Evolutionary conservation across 2,888 invertebrate species (phyloP), one percentile per base, ranked within the genome.

Genomic region (Leucania comma): DNA sequence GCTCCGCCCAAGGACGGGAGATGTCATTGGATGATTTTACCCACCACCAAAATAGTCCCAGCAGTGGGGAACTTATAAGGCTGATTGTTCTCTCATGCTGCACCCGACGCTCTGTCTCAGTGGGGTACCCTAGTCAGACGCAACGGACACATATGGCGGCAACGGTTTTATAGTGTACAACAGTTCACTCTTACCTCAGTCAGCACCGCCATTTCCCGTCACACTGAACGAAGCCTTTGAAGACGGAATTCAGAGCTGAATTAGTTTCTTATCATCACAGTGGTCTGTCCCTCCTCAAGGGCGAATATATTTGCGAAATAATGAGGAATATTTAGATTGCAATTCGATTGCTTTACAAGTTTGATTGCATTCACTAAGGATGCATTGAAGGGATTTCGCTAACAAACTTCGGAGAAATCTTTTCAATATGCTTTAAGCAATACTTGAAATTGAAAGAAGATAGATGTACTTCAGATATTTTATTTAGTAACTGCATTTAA

Each of bases 151-250:
- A 35, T 2, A 35, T 35, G 12, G 10, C 35, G 4, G 14, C 12
- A 12, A 35, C 38, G 38, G 17, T 42, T 42, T 42, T 4, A 1
- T 17, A 42, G 6, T 46, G 20, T 46, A 20, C 26, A 10, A 22
- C 3, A 51, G 5, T 24, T 24, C 8, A 14, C 51, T 17, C 5
- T 14, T 0, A 14, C 14, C 14, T 1, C 26, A 26, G 9, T 9
- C 5, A 42, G 12, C 22, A 22, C 10, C n/a, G n/a, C 1, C 12
- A 1, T 57, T 20, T 42, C n/a, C n/a, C 26, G 0, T 17, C 29
- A 54, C 32, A 10, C 29, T 54, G 9, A 3, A 26, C 26, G 9
- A n/a, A 56, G 32, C 72, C 75, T 63, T 83, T 69, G 60, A 60
- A 68, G 29, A 54, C 22, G 53, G 24, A 71, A 57, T 77, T 58